phyloP scores from a whole-genome alignment of 2,888 invertebrate species.

The Phalera bucephala region DNA sequence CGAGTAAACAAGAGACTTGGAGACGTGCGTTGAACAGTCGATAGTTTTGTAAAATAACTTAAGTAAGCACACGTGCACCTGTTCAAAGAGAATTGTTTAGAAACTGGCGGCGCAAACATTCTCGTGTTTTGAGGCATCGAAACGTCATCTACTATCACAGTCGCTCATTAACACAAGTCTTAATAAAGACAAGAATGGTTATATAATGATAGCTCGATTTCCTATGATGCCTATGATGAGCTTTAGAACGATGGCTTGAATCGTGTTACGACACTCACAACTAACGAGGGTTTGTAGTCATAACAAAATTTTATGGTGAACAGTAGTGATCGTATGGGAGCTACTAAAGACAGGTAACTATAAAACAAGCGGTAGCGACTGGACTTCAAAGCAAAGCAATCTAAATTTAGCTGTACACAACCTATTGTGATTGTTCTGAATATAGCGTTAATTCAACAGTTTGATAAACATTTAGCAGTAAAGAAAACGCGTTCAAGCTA shows the following conservation, averaged over 20 bases:
- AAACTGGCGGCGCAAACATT: slow-evolving; percentile 37
- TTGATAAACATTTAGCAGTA: too few species aligned
- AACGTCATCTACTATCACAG: slow-evolving; percentile 19
- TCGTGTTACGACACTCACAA: slow-evolving; percentile 12
- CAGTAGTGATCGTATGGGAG: slow-evolving; percentile 1
- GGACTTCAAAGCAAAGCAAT: not conserved
- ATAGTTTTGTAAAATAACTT: slow-evolving; percentile 62
- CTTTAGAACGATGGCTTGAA: slow-evolving; percentile 20
- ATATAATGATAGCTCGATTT: slow-evolving; percentile 9
- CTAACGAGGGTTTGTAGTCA: slow-evolving; percentile 5
- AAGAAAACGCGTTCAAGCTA: too few species aligned
- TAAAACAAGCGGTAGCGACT: not conserved
- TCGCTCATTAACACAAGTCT: slow-evolving; percentile 3
- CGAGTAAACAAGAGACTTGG: slow-evolving; percentile 36
- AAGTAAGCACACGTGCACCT: slow-evolving; percentile 69
- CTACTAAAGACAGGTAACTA: not conserved
- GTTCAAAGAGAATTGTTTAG: slow-evolving; percentile 68
- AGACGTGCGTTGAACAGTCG: slow-evolving; percentile 51
- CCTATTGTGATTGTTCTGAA: too few species aligned
- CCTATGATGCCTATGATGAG: too few species aligned
- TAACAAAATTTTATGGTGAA: slow-evolving; percentile 6
- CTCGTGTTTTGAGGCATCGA: slow-evolving; percentile 26
- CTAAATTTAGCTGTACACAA: too few species aligned
- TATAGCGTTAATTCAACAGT: too few species aligned
- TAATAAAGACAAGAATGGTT: slow-evolving; percentile 12